Percentiles rank a stretch among this genome's conserved stretches.
phyloP scores from a whole-genome alignment of 2,113 vertebrate species.

The Otis tarda region DNA sequence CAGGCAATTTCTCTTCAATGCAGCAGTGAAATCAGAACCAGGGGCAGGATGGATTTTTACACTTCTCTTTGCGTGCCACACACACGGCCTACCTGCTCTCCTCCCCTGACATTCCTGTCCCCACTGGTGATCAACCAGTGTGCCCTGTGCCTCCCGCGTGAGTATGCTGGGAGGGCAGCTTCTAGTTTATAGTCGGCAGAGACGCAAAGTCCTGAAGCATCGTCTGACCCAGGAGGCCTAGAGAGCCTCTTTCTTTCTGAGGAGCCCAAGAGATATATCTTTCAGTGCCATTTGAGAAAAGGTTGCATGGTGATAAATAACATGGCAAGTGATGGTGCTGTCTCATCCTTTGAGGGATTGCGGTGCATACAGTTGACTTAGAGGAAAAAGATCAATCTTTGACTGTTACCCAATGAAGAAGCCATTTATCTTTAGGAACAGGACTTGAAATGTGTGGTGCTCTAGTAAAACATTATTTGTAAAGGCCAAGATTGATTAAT shows the following conservation, averaged over 20 bases:
- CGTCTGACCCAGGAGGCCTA: neutral
- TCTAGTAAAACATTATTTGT: neutral
- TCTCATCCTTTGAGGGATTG: neutral
- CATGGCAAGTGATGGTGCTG: neutral
- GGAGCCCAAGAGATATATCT: neutral
- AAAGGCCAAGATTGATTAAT: neutral
- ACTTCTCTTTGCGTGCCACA: neutral
- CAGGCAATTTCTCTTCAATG: neutral
- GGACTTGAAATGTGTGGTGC: neutral
- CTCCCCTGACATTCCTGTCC: neutral
- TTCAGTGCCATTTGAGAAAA: neutral
- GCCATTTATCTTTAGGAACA: neutral
- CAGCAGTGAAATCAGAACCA: neutral
- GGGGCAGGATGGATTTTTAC: neutral
- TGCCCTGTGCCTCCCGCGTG: fast-evolving
- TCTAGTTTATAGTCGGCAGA: neutral
- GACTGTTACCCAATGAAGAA: neutral
- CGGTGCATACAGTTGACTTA: neutral
- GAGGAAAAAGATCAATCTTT: neutral
- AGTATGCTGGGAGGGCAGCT: neutral
- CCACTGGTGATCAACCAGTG: neutral
- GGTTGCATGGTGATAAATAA: neutral
- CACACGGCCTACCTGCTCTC: neutral
- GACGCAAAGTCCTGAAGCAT: neutral
- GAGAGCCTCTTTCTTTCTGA: neutral